These are phyloP conservation scores for Hermaeophaga mercurialis DNA, from an alignment of 2,888 invertebrate species.

Conservation along the genomic window DNA sequence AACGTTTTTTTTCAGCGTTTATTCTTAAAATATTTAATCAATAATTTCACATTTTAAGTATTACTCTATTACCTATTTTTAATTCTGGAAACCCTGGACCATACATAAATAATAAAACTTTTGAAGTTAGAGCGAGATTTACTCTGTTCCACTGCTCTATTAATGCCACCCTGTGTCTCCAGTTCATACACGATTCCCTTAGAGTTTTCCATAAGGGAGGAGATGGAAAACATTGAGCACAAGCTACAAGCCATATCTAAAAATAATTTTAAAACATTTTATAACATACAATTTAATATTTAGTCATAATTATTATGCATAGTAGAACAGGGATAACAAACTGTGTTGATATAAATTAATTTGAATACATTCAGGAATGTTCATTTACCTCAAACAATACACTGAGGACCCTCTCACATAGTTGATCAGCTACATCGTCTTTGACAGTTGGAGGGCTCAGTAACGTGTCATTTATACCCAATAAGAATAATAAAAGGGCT, in stretches of 20 bases:
- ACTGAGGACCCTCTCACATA: conserved; percentile 91
- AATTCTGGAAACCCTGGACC: conserved; percentile 82
- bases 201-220: conserved; percentile 96
- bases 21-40: too few relatives aligned
- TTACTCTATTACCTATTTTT: conserved; percentile 78
- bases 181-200: conserved; percentile 88
- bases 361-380: too few relatives aligned
- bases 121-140: conserved; percentile 85
- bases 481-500: conserved; percentile 80
- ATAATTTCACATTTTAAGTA: too few relatives aligned
- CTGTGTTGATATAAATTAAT: too few relatives aligned
- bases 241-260: conserved; percentile 73
- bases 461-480: conserved; percentile 89
- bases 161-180: conserved; percentile 92
- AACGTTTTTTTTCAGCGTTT: too few relatives aligned
- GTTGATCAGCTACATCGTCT: conserved; percentile 89
- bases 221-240: conserved; percentile 85
- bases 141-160: conserved; percentile 95
- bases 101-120: conserved; percentile 85
- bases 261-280: too few relatives aligned
- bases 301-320: too few relatives aligned
- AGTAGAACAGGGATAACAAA: too few relatives aligned
- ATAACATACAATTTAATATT: too few relatives aligned
- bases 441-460: conserved; percentile 91
- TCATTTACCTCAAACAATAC: conserved; percentile 88